Percentiles rank a stretch among this genome's conserved stretches.
phyloP scores from a whole-genome alignment of 2,113 vertebrate species.

The Sprattus sprattus region DNA sequence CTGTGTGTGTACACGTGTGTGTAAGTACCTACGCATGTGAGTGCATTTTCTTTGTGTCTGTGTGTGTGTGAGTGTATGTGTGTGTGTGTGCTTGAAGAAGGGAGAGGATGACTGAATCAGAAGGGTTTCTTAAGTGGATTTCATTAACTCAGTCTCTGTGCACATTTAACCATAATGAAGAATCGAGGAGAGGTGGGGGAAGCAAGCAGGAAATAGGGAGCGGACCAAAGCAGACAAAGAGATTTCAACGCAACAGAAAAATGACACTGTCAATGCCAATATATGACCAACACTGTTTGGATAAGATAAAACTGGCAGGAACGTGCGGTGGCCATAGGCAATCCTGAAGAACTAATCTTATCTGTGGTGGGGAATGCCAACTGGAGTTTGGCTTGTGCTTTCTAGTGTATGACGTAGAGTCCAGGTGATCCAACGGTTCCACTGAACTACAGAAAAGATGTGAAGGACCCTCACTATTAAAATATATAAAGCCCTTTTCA shows the following conservation, averaged over 20 bases:
- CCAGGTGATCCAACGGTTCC: background rate
- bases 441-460: background rate
- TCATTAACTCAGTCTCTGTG: conserved; percentile 8
- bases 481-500: background rate
- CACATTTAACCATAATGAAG: conserved; percentile 7
- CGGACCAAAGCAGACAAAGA: background rate
- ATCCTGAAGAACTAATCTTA: background rate
- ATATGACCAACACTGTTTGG: background rate
- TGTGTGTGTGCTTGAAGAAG: background rate
- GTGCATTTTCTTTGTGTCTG: background rate
- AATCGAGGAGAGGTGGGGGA: background rate
- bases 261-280: background rate
- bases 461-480: background rate
- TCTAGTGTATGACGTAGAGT: background rate
- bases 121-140: background rate
- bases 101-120: background rate
- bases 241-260: background rate
- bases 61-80: conserved; percentile 4
- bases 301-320: background rate
- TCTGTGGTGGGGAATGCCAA: background rate
- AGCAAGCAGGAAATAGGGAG: background rate
- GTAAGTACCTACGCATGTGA: background rate
- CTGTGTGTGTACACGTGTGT: background rate
- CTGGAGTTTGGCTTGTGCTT: background rate
- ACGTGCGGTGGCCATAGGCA: background rate